Percentiles rank a stretch among this genome's conserved stretches.
Evolutionary conservation across 2,888 invertebrate species (phyloP).

Genomic region (Agrotis segetum): DNA sequence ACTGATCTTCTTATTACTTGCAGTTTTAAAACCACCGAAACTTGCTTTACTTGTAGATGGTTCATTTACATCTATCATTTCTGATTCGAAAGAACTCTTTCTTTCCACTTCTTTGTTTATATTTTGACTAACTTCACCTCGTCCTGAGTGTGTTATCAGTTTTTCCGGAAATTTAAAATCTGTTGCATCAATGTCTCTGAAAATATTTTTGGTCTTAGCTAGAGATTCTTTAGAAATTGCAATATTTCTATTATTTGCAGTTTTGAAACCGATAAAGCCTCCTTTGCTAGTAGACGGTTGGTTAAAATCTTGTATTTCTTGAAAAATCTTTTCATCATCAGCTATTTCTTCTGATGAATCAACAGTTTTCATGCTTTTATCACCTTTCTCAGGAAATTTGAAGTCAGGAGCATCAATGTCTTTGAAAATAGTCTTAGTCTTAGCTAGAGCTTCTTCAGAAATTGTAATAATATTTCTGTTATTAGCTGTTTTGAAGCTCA

Average conservation of each 20-base stretch:
- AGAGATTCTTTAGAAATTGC: conserved; percentile 29
- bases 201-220: conserved; percentile 31
- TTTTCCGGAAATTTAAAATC: not conserved
- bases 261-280: conserved; percentile 30
- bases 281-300: conserved; percentile 12
- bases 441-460: conserved; percentile 27
- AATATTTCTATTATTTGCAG: conserved; percentile 42
- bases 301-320: not conserved
- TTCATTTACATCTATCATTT: conserved; percentile 6
- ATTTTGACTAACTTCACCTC: not conserved
- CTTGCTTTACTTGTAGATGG: conserved; percentile 20
- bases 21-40: conserved; percentile 42
- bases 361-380: too few species aligned
- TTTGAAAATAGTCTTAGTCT: conserved; percentile 41
- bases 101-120: not conserved
- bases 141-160: not conserved
- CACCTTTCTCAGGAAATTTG: not conserved
- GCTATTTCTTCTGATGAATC: too few species aligned
- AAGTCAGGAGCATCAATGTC: conserved; percentile 28
- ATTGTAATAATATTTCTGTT: conserved; percentile 35
- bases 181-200: conserved; percentile 38
- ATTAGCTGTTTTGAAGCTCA: conserved; percentile 40
- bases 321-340: too few species aligned
- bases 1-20: conserved; percentile 31
- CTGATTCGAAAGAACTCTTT: not conserved